Evolutionary conservation across 2,113 vertebrate genomes (phyloP).

Genomic region (Thalassarche chlororhynchos): DNA sequence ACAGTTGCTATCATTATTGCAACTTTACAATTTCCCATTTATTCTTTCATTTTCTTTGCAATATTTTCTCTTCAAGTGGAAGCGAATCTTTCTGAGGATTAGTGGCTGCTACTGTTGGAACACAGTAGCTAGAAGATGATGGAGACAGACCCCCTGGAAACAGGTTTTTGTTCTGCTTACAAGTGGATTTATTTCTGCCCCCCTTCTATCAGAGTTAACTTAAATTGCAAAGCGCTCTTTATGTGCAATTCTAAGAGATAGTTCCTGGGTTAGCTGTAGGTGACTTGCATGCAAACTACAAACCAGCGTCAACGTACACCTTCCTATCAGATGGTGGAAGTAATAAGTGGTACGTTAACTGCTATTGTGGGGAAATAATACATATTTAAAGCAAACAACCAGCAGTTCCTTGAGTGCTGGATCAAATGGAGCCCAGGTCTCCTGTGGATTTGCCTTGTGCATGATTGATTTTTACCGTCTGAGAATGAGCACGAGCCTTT

Average conservation of each 20-base stretch:
- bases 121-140: neutral
- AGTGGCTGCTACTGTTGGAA: neutral
- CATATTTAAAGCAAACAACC: slow-evolving; percentile 17
- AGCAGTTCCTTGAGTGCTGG: neutral
- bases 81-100: neutral
- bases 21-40: slow-evolving; percentile 6
- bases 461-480: neutral
- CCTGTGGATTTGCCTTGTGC: neutral
- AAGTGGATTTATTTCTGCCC: neutral
- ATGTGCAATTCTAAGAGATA: neutral
- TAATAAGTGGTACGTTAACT: neutral
- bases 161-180: neutral
- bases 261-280: neutral
- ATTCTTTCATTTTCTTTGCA: neutral
- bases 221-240: neutral
- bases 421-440: neutral
- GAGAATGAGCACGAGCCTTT: neutral
- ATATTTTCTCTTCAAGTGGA: neutral
- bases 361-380: neutral
- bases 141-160: neutral
- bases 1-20: slow-evolving; percentile 1
- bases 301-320: neutral
- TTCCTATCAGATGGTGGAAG: neutral
- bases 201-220: neutral
- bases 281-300: neutral